phyloP scores from a whole-genome alignment of 1,140 invertebrate genomes.

The Zaprionus vittiger region DNA sequence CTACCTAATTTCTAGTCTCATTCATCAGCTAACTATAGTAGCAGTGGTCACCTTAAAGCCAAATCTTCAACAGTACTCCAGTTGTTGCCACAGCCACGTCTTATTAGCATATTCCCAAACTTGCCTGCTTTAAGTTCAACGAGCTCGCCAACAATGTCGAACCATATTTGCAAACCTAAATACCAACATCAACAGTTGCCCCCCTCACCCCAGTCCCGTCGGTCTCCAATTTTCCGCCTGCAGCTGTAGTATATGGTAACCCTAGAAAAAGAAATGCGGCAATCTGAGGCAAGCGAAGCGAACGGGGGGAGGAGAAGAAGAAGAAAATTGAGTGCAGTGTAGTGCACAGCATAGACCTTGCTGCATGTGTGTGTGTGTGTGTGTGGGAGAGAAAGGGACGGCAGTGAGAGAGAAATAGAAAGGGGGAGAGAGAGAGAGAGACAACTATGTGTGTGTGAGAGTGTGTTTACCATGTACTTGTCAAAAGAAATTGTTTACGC shows the following conservation, averaged over 20 bases:
- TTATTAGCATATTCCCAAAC: not conserved
- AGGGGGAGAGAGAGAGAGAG: not conserved
- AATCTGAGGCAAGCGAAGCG: slow-evolving; percentile 1
- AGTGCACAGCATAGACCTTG: slow-evolving; percentile 16
- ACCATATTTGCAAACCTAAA: slow-evolving; percentile 27
- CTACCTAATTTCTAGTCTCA: too few relatives aligned
- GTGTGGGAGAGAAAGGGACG: not conserved
- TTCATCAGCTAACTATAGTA: too few relatives aligned
- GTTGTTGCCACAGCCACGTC: too few relatives aligned
- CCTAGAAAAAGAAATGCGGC: slow-evolving; percentile 10
- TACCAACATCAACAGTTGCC: slow-evolving; percentile 5
- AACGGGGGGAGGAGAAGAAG: not conserved
- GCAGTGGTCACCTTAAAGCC: not conserved
- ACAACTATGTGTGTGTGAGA: slow-evolving; percentile 10
- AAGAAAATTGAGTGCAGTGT: slow-evolving; percentile 26
- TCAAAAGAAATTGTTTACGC: slow-evolving; percentile 67
- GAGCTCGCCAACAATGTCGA: slow-evolving; percentile 24
- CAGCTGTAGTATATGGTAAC: slow-evolving; percentile 8
- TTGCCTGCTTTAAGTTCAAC: not conserved
- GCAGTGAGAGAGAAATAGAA: not conserved
- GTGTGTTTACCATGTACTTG: slow-evolving; percentile 37
- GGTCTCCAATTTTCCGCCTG: slow-evolving; percentile 3
- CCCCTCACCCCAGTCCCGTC: not conserved
- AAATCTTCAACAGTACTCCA: not conserved
- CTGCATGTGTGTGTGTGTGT: not conserved